phyloP scores from a whole-genome alignment of 2,113 vertebrate genomes.

The Oncorhynchus gorbuscha region DNA sequence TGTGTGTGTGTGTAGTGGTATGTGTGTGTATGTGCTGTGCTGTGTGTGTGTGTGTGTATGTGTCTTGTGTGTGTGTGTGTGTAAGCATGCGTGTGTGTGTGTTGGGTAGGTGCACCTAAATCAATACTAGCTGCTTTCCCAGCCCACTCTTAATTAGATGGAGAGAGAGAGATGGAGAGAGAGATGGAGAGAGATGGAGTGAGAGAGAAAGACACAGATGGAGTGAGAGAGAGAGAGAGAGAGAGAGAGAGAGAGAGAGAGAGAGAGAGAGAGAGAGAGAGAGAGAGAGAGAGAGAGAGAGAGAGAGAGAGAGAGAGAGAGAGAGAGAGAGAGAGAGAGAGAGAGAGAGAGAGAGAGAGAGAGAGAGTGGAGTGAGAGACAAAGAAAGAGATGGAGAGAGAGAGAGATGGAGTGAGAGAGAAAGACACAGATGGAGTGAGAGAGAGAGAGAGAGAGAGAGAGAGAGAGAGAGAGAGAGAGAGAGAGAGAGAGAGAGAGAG shows the following conservation, averaged over 20 bases:
- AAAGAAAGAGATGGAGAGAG: too few relatives aligned
- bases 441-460: too few relatives aligned
- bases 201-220: neutral
- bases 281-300: too few relatives aligned
- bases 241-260: slow-evolving; percentile 11
- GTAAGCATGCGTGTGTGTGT: neutral
- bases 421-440: neutral
- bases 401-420: neutral
- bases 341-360: neutral
- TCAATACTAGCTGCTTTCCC: slow-evolving; percentile 51
- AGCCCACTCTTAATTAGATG: slow-evolving; percentile 57
- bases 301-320: too few relatives aligned
- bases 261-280: too few relatives aligned
- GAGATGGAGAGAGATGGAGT: too few relatives aligned
- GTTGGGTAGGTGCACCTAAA: too few relatives aligned
- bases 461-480: slow-evolving; percentile 1
- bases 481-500: neutral
- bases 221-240: slow-evolving; percentile 1
- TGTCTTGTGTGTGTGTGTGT: neutral
- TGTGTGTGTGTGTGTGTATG: neutral
- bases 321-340: neutral
- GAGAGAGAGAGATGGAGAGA: slow-evolving; percentile 6
- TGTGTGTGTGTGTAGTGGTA: neutral
- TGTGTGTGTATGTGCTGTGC: neutral
- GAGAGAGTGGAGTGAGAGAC: too few relatives aligned